Percentiles rank a stretch among this genome's conserved stretches.
Conservation (phyloP, 2,888 invertebrate species). For the Eupithecia pulchellata region DNA sequence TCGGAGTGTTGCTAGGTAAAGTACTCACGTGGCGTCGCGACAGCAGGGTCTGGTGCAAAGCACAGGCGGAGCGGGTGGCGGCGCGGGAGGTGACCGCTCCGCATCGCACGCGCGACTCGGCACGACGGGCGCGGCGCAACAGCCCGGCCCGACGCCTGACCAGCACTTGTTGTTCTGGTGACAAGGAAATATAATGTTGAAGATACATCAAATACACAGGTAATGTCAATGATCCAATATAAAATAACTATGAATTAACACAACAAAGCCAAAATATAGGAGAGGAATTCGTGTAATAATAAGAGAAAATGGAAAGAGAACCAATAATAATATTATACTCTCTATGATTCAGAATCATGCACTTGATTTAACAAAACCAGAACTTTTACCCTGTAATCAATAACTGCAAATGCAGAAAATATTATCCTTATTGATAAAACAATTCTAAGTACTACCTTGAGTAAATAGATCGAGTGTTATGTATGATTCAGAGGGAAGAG, state of each 20-base stretch:
- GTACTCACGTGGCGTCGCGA: constrained; percentile 76
- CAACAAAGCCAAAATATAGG: background rate
- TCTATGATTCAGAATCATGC: background rate
- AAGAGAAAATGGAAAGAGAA: background rate
- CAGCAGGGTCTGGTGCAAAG: constrained; percentile 77
- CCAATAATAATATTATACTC: background rate
- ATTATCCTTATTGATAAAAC: background rate
- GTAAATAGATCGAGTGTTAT: background rate
- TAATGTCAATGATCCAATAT: background rate
- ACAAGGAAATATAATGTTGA: constrained; percentile 30
- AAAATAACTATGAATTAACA: background rate
- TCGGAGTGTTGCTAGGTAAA: background rate
- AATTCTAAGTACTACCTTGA: background rate
- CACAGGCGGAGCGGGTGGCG: constrained; percentile 74
- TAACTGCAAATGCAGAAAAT: background rate
- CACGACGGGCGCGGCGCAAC: constrained; percentile 80
- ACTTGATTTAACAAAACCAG: background rate
- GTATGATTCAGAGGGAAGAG: background rate
- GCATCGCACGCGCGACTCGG: constrained; percentile 84
- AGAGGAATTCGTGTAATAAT: background rate
- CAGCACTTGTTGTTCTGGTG: constrained; percentile 78
- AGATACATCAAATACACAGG: background rate
- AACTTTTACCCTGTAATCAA: background rate
- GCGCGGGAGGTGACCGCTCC: constrained; percentile 82
- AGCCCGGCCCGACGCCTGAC: constrained; percentile 76